Base-by-base conservation (phyloP, 2,797 vertebrate species). In the Mycteria americana region DNA sequence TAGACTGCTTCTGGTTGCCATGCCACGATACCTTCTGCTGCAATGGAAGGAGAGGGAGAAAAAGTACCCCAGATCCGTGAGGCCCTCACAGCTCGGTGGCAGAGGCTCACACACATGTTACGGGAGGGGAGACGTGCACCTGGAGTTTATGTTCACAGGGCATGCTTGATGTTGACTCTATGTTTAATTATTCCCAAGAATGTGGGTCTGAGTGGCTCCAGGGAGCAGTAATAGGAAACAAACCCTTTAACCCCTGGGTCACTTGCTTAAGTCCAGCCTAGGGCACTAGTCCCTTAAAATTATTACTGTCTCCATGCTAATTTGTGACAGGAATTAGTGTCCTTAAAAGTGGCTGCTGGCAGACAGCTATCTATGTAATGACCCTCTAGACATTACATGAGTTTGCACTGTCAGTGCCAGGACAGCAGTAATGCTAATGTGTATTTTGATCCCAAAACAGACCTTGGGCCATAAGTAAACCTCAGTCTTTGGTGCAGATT, bases 391-490 rank as follows among this genome's bases (percentile, higher is more conserved):
- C 13, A 10, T 11, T 24, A 13, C 5, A 25, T 15, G 31, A n/a
- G 13, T 75, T 43, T 41, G 19, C 16, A 24, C 14, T 53, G 39
- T 31, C 53, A 37, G 22, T 39, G 43, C 24, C 53, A 45, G 59
- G 45, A 21, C 0, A 3, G 21, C 11, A 23, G 53, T 46, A 46
- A 33, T 4, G 28, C 8, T 45, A 12, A 23, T 0, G 0, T 15
- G 45, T 14, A 13, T 50, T 28, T 27, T 33, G 18, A 50, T 31
- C 7, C 35, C 22, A 8, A 57, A 73, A 33, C 3, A 11, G n/a
- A 51, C 28, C 16, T 31, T 23, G 59, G 59, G 21, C 18, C 12
- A 18, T 57, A 11, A 73, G 16, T 16, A 14, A 43, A 31, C 27
- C 15, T 63, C 31, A 21, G 23, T 18, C 60, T 33, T 57, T 33